Conservation (phyloP, 2,888 invertebrate species). For the Philopedon plagiatum region DNA sequence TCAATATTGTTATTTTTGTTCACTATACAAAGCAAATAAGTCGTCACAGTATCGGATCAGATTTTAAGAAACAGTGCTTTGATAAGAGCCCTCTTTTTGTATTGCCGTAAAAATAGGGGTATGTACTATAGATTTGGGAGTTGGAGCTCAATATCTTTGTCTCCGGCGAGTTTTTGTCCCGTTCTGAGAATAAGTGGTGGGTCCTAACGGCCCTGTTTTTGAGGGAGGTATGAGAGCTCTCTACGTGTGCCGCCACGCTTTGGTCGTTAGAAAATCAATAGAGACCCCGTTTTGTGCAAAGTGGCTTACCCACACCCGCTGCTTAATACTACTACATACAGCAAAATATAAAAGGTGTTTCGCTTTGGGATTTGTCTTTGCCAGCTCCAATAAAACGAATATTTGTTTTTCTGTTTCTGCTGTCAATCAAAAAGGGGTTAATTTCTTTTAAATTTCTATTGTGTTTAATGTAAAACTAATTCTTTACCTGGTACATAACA, state of each 20-base stretch:
- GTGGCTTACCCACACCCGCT: conserved; percentile 50
- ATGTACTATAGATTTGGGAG: background rate
- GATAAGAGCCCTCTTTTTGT: too few species aligned
- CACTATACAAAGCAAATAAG: too few species aligned
- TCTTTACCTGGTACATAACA: background rate
- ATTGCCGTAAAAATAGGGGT: background rate
- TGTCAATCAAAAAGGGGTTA: conserved; percentile 7
- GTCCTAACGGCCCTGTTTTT: conserved; percentile 46
- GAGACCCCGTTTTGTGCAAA: conserved; percentile 56
- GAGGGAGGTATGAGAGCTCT: conserved; percentile 49
- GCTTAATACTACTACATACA: conserved; percentile 39
- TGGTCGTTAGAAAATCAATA: conserved; percentile 60
- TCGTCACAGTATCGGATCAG: too few species aligned
- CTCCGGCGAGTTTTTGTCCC: conserved; percentile 43
- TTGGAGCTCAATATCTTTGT: conserved; percentile 35
- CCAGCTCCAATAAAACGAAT: conserved; percentile 14
- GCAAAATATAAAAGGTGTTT: conserved; percentile 45
- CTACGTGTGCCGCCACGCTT: conserved; percentile 49
- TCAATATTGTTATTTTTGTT: too few species aligned
- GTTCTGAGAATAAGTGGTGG: conserved; percentile 48
- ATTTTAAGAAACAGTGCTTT: too few species aligned
- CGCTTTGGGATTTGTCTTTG: conserved; percentile 39
- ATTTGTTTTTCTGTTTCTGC: background rate
- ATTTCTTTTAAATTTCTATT: conserved; percentile 10
- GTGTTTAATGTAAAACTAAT: background rate